Base-by-base conservation (phyloP, 2,113 vertebrate species). In the Solea senegalensis region DNA sequence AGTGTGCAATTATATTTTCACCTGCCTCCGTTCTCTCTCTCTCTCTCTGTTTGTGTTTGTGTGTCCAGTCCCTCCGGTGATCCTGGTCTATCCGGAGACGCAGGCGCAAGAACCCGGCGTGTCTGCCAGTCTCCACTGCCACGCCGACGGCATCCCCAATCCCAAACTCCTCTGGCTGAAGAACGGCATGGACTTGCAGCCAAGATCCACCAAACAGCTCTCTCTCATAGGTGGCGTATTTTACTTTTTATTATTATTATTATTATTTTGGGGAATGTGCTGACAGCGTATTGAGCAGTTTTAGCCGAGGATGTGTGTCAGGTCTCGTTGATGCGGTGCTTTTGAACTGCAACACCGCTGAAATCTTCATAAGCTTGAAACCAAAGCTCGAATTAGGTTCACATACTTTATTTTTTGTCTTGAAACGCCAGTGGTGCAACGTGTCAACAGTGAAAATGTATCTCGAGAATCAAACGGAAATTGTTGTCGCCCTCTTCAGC, bases 31-130 rank as follows among this genome's bases (percentile, higher is more conserved):
- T 66, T 54, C 45, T 57, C 48, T 57, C 54, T 57, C 48, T 57
- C 54, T 76, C 53, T 80, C 64, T 54, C 2, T 86, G 46, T 85
- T 88, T 58, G 50, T 75, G 73, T 82, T 52, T 55, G 60, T 79
- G 89, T 21, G 70, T 80, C 0, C 92, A 99, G 97, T 98, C 82
- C 97, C 97, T 4, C 97, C 97, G 0, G 97, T 99, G 90, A 99
- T 99, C 77, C 94, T 98, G 0, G 97, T 99, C 27, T 97, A 98
- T 74, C 97, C 97, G 0, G 97, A 99, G 77, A 95, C 94, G 0
- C 97, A 98, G 88, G 97, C 97, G 0, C 97, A 98, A 91, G 97
- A 99, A 88, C 97, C 97, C 0, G 97, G 97, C 0, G 90, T 98
- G 43, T 94, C 95, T 0, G 96, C 96, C 4, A 99, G 97, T 82